Base-by-base conservation (phyloP, 2,888 invertebrate species). In the Apotomis turbidana region DNA sequence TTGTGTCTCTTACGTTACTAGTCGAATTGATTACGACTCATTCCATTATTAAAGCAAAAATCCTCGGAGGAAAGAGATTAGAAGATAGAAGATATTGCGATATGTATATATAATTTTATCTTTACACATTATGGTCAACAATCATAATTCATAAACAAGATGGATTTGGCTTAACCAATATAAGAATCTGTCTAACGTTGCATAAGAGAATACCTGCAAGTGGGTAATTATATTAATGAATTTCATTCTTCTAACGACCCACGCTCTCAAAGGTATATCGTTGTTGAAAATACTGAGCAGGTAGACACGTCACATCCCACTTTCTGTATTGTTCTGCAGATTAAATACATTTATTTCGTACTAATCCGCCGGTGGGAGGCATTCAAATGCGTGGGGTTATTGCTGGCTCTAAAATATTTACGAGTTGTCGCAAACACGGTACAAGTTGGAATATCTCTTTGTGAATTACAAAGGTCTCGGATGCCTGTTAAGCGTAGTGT, bases 241-340 rank as follows among this genome's bases (percentile, higher is more conserved):
- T 46, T 8, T 55, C 54, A 71, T 71, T 71, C 61, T 71, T 67
- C 61, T 57, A 44, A 6, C 66, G 41, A 49, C 71, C 71, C 41
- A 67, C 64, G 57, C 60, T 67, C 61, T 51, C 61, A 57, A 41
- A 61, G 15, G 55, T 41, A 71, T 71, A 41, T 67, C 60, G 46
- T 38, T 46, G 15, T 63, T 63, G 70, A 58, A 70, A 52, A 15
- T 46, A 63, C 54, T 51, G 49, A 38, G 36, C 54, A 57, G 51
- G 70, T 63, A 57, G 70, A 57, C 46, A 61, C 57, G 5, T 59
- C n/a, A 46, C 72, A 57, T 49, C 72, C 72, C 71, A 68, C 72
- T 63, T 58, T 63, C 55, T 60, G 61, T 71, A 68, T 68, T 72
- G 72, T 63, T 72, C 52, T 68, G 49, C 9, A 68, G 68, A 68